Evolutionary conservation across 1,140 invertebrate genomes (phyloP).

Genomic region (Amyelois transitella): DNA sequence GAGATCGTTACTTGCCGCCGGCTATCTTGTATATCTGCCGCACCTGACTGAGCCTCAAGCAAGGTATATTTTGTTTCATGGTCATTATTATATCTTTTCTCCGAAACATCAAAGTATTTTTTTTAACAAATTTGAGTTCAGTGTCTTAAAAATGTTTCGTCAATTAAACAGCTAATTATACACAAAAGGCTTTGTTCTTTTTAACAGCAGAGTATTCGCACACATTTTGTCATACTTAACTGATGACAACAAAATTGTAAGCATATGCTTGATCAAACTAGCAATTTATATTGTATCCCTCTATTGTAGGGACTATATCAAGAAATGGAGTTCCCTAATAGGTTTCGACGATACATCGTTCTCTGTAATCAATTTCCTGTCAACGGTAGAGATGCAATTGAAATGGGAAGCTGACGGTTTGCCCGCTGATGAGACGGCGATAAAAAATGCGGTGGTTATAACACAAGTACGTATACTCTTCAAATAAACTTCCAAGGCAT

Average conservation of each 20-base stretch:
- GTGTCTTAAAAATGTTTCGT: no score
- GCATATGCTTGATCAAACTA: no score
- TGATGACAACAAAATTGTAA: no score
- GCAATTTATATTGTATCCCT: conserved; percentile 20
- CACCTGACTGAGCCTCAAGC: conserved; percentile 81
- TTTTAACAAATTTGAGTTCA: no score
- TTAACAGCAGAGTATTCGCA: no score
- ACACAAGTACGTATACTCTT: no score
- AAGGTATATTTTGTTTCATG: conserved; percentile 66
- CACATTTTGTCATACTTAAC: no score
- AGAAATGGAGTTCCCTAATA: conserved; percentile 76
- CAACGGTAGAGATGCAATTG: conserved; percentile 85
- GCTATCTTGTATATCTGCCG: conserved; percentile 85
- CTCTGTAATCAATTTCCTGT: conserved; percentile 82
- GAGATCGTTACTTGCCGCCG: conserved; percentile 81
- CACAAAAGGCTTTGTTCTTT: no score
- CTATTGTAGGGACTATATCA: conserved; percentile 73
- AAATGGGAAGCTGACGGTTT: conserved; percentile 92
- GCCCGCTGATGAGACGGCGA: conserved; percentile 84
- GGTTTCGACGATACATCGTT: conserved; percentile 73
- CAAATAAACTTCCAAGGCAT: no score
- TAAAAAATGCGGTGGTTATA: conserved; percentile 90
- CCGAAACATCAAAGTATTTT: no score
- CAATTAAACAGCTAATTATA: no score
- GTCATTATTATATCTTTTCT: no score